Evolutionary conservation across 2,888 invertebrate genomes (phyloP).

Genomic region (Tiliacea aurago): DNA sequence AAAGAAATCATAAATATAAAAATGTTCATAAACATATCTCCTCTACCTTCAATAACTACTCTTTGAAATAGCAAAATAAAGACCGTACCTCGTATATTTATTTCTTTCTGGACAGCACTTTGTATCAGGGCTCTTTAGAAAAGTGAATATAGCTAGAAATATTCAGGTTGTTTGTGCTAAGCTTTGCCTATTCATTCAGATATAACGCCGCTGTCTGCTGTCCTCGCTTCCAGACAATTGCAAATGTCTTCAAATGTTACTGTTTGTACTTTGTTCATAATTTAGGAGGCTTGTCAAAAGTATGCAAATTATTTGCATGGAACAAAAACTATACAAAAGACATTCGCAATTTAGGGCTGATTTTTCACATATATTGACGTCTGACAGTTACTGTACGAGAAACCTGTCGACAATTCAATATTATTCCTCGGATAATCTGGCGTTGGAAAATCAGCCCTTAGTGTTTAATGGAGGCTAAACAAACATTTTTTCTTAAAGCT

Average conservation of each 20-base stretch:
- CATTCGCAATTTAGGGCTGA: background rate
- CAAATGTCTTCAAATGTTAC: slow-evolving; percentile 30
- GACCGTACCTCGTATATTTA: slow-evolving; percentile 5
- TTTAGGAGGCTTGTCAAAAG: slow-evolving; percentile 7
- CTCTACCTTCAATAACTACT: too few relatives aligned
- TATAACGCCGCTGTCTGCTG: slow-evolving; percentile 6
- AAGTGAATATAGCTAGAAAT: slow-evolving; percentile 18
- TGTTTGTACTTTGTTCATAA: slow-evolving; percentile 24
- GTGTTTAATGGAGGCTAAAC: background rate
- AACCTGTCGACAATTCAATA: background rate
- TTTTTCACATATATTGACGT: background rate
- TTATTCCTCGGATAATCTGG: too few relatives aligned
- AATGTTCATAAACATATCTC: background rate
- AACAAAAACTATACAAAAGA: background rate
- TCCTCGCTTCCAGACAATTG: slow-evolving; percentile 7
- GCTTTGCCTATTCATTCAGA: slow-evolving; percentile 25
- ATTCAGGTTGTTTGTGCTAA: slow-evolving; percentile 13
- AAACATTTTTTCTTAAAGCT: background rate
- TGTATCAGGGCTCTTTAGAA: slow-evolving; percentile 18
- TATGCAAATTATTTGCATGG: slow-evolving; percentile 1
- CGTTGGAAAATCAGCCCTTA: background rate
- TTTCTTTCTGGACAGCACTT: slow-evolving; percentile 6
- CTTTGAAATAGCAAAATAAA: slow-evolving; percentile 33
- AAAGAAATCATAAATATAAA: background rate
- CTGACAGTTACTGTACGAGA: background rate